Conservation (phyloP, 2,797 vertebrate genomes). For the Anisognathus igniventris region DNA sequence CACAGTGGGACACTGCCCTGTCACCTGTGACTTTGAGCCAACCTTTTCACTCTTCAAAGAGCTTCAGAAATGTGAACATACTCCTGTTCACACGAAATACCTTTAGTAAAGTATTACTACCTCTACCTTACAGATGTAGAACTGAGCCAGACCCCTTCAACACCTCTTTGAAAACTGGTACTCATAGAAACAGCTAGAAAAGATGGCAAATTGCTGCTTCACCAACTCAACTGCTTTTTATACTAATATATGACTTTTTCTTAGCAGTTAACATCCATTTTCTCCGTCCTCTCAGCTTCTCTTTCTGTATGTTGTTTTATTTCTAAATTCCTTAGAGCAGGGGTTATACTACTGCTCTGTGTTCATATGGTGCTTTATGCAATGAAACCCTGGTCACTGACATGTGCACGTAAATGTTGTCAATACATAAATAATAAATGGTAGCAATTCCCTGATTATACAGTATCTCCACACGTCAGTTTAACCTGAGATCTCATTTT, state of each 20-base stretch:
- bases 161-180: not conserved
- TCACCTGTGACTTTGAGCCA: accelerated
- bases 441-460: not conserved
- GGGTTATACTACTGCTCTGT: not conserved
- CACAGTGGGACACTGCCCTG: accelerated
- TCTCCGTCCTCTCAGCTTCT: not conserved
- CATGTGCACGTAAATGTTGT: not conserved
- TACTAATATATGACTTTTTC: not conserved
- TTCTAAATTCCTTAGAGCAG: not conserved
- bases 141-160: not conserved
- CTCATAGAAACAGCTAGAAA: not conserved
- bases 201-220: not conserved
- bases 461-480: not conserved
- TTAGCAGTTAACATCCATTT: not conserved
- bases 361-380: not conserved
- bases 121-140: not conserved
- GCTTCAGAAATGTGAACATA: not conserved
- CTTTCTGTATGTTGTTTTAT: not conserved
- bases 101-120: not conserved
- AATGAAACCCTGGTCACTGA: not conserved
- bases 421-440: not conserved
- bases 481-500: not conserved
- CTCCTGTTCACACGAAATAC: not conserved
- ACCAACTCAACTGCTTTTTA: not conserved
- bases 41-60: not conserved